phyloP scores from a whole-genome alignment of 2,797 vertebrate species.

The Iguana delicatissima region DNA sequence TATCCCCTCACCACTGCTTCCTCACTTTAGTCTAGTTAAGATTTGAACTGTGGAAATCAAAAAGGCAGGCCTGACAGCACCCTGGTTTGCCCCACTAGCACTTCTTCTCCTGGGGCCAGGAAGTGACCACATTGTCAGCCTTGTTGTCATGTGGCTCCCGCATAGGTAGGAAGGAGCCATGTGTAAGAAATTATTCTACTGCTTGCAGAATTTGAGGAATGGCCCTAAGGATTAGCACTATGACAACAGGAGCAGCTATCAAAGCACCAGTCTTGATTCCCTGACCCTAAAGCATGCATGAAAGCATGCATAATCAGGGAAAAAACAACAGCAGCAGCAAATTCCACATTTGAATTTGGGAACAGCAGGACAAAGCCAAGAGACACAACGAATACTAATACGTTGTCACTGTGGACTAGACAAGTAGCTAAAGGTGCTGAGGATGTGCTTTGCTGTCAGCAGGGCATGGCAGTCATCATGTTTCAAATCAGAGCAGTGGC shows the following conservation, averaged over 20 bases:
- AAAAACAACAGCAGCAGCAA: background rate
- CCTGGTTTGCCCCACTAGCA: background rate
- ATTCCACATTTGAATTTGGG: background rate
- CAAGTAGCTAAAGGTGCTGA: background rate
- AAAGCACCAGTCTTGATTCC: background rate
- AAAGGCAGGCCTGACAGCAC: background rate
- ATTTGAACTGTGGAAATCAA: background rate
- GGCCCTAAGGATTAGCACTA: background rate
- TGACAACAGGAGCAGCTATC: background rate
- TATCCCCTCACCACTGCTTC: too few relatives aligned
- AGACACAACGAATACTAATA: background rate
- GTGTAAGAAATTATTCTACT: background rate
- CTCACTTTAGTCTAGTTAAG: too few relatives aligned
- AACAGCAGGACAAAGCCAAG: background rate
- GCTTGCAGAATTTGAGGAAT: background rate
- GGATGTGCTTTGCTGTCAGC: background rate
- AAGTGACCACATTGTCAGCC: background rate
- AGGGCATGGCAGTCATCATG: background rate
- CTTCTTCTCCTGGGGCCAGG: background rate
- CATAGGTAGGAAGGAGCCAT: background rate
- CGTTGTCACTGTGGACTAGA: background rate
- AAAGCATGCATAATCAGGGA: background rate
- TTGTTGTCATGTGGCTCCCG: background rate
- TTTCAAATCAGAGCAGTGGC: background rate
- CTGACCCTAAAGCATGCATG: background rate